These are phyloP conservation scores for Erythrolamprus reginae DNA, from an alignment of 2,113 vertebrate genomes.

Conservation along the genomic window DNA sequence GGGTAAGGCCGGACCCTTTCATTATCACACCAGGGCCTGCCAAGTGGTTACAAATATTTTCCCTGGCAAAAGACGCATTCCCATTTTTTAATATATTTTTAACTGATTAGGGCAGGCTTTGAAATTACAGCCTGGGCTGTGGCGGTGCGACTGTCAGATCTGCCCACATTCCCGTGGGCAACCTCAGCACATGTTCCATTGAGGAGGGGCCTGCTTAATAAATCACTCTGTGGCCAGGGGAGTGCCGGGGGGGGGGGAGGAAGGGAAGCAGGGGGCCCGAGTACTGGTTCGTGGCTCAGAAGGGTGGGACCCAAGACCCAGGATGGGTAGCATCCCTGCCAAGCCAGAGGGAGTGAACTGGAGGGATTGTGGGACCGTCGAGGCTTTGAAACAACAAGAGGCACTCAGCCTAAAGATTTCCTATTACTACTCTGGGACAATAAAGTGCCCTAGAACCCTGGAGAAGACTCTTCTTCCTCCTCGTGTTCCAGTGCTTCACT, in stretches of 20 bases:
- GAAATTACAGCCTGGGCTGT: conserved; percentile 67
- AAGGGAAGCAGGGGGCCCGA: background rate
- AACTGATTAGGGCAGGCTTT: conserved; percentile 59
- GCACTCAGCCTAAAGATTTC: background rate
- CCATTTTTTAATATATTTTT: conserved; percentile 71
- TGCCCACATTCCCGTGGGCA: conserved; percentile 68
- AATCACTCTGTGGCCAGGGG: conserved; percentile 44
- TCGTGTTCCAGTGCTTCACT: background rate
- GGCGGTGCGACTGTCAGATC: conserved; percentile 66
- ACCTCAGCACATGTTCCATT: conserved; percentile 65
- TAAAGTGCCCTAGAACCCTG: background rate
- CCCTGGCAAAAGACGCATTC: conserved; percentile 57
- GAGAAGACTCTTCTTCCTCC: background rate
- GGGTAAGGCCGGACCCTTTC: conserved; percentile 59
- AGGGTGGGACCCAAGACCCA: conserved; percentile 10
- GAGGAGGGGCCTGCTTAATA: conserved; percentile 65
- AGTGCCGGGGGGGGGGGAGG: conserved; percentile 36
- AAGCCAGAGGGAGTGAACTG: conserved; percentile 26
- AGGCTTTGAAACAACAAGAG: conserved; percentile 1
- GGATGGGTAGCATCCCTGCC: conserved; percentile 9
- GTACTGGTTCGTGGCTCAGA: conserved; percentile 8
- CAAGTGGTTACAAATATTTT: conserved; percentile 59
- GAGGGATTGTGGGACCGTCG: background rate
- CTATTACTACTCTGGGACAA: background rate
- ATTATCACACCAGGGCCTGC: conserved; percentile 67